A percentile compares a stretch with the other conserved stretches of the same genome.
These are phyloP conservation scores for Cynopterus sphinx DNA, from an alignment of 2,797 vertebrate species.

Conservation along the genomic window DNA sequence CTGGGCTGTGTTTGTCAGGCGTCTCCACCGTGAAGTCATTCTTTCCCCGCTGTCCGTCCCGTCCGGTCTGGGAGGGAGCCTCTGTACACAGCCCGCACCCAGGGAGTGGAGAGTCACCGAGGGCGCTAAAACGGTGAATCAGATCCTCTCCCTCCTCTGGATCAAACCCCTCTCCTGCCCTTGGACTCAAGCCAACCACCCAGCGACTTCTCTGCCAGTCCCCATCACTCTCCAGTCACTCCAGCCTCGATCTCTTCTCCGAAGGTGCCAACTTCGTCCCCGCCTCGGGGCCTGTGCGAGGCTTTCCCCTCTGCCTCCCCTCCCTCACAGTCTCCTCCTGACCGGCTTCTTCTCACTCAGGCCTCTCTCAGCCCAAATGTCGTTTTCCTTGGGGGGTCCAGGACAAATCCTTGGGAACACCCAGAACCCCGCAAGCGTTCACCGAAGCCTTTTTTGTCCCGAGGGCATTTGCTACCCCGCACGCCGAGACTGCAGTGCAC, in stretches of 20 bases:
- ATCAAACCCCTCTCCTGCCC: neutral
- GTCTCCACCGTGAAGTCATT: no score
- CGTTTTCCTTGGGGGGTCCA: neutral
- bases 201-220: neutral
- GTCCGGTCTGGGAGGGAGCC: neutral
- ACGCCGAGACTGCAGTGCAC: neutral
- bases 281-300: neutral
- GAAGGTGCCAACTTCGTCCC: neutral
- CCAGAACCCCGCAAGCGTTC: neutral
- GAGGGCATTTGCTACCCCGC: neutral
- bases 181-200: neutral
- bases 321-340: neutral
- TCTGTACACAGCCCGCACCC: neutral
- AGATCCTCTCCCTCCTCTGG: neutral
- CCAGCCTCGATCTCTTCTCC: neutral
- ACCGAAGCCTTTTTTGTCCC: neutral
- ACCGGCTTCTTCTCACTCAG: neutral
- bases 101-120: fast-evolving
- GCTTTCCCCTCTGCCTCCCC: neutral
- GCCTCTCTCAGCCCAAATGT: neutral
- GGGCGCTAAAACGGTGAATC: neutral
- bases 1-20: neutral
- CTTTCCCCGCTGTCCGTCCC: fast-evolving
- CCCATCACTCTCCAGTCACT: neutral
- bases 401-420: neutral